These are phyloP conservation scores for Antheraea pernyi DNA, from an alignment of 1,140 invertebrate species.

Conservation along the genomic window DNA sequence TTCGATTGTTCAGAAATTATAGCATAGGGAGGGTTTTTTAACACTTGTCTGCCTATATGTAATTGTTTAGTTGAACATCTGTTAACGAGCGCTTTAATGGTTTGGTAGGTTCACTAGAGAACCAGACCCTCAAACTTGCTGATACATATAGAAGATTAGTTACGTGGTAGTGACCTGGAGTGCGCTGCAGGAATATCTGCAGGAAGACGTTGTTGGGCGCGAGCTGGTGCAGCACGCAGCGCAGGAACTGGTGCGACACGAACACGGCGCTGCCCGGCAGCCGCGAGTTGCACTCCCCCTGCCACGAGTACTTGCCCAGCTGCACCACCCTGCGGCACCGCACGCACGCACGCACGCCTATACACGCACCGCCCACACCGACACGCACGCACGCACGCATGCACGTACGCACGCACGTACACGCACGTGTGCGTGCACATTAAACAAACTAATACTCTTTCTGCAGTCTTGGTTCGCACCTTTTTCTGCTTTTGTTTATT, in stretches of 20 bases:
- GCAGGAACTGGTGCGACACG: constrained; percentile 97
- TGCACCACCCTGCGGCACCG: constrained; percentile 82
- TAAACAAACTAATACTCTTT: no score
- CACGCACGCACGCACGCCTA: constrained; percentile 14
- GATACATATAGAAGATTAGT: background rate
- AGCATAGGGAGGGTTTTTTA: no score
- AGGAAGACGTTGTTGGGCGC: constrained; percentile 97
- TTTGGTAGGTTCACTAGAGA: background rate
- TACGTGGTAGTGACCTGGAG: constrained; percentile 81
- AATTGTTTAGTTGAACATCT: no score
- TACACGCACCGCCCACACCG: no score
- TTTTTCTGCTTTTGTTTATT: no score
- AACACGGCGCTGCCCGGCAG: constrained; percentile 93
- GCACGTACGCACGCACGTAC: no score
- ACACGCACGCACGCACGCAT: no score
- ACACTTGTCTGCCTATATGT: no score
- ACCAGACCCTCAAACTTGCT: no score
- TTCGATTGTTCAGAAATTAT: no score
- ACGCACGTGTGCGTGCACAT: no score
- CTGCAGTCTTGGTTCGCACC: no score
- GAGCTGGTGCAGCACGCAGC: constrained; percentile 97
- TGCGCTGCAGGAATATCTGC: constrained; percentile 96
- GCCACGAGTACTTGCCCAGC: constrained; percentile 92
- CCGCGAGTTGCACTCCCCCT: constrained; percentile 92
- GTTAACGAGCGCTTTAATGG: background rate